Percentiles rank a stretch among this genome's conserved stretches.
Conservation (phyloP, 2,113 vertebrate species). For the Oriolus oriolus region DNA sequence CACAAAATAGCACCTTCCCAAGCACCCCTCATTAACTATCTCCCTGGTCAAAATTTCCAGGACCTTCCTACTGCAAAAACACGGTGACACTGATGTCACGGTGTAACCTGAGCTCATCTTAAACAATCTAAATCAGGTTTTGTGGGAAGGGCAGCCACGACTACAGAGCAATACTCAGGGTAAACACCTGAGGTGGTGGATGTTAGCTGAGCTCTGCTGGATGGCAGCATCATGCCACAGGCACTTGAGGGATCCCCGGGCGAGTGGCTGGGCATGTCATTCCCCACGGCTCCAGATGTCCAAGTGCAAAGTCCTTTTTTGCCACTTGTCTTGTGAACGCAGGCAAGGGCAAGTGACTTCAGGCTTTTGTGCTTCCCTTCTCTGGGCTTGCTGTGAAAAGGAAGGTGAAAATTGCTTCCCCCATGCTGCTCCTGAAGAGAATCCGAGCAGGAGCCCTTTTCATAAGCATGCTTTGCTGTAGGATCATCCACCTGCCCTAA, state of each 20-base stretch:
- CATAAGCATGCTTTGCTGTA: neutral
- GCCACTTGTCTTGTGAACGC: neutral
- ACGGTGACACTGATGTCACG: fast-evolving
- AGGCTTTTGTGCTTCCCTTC: neutral
- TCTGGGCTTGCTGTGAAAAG: neutral
- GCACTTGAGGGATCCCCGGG: neutral
- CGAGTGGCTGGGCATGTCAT: neutral
- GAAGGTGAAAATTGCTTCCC: neutral
- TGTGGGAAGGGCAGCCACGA: neutral
- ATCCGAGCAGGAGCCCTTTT: neutral
- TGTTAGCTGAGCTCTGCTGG: neutral
- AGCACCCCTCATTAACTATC: neutral
- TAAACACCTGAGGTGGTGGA: neutral
- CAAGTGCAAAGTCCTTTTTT: neutral
- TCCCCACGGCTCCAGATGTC: neutral
- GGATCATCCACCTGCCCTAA: neutral
- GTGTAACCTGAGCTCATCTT: neutral
- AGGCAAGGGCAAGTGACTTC: neutral
- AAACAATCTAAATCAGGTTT: neutral
- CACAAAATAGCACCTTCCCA: neutral
- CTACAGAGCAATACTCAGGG: neutral
- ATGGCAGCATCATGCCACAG: neutral
- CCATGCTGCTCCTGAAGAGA: neutral
- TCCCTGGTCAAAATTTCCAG: neutral
- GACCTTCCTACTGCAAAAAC: neutral